Conservation (phyloP, 2,113 vertebrate genomes). For the Octodon degus region DNA sequence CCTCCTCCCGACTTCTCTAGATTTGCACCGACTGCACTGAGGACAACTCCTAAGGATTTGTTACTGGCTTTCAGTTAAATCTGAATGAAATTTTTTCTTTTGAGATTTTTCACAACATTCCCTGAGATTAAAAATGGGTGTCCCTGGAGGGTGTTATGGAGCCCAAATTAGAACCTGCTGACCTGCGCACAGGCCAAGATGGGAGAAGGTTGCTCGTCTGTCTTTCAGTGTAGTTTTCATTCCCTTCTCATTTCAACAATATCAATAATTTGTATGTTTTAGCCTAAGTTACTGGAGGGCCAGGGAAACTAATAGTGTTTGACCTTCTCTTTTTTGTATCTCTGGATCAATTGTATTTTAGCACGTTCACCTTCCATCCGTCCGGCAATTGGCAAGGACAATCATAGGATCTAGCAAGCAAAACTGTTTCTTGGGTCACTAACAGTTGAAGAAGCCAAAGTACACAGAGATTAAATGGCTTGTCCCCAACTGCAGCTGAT, state of each 20-base stretch:
- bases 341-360: background rate
- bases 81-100: slow-evolving; percentile 52
- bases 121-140: slow-evolving; percentile 49
- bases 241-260: slow-evolving; percentile 7
- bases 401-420: slow-evolving; percentile 26
- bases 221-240: slow-evolving; percentile 30
- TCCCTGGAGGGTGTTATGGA: background rate
- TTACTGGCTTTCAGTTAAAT: background rate
- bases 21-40: slow-evolving; percentile 15
- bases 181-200: background rate
- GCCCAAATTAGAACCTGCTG: slow-evolving; percentile 35
- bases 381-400: background rate
- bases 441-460: slow-evolving; percentile 5
- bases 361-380: background rate
- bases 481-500: background rate
- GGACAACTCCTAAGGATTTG: slow-evolving; percentile 33
- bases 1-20: slow-evolving; percentile 43
- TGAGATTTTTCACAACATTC: slow-evolving; percentile 48
- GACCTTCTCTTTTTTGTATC: slow-evolving; percentile 45
- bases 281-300: background rate
- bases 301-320: slow-evolving; percentile 26
- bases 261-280: slow-evolving; percentile 49
- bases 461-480: background rate
- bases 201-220: background rate
- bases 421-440: slow-evolving; percentile 6